Evolutionary conservation across 2,797 vertebrate genomes (phyloP).

Genomic region (Hirundo rustica): DNA sequence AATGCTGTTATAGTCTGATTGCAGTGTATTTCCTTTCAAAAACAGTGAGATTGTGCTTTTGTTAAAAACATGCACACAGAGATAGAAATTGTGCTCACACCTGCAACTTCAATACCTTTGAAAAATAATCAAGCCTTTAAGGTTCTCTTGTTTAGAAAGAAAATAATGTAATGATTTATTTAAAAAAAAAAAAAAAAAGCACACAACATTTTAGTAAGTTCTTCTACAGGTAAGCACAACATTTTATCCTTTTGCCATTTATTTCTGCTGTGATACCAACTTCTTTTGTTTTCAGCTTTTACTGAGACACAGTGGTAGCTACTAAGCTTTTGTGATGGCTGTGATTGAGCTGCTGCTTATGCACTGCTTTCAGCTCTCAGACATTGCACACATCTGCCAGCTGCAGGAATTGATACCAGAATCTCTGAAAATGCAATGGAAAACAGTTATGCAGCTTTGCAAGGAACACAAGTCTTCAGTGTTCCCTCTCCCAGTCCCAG

Average conservation of each 20-base stretch:
- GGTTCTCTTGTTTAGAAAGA: constrained; percentile 28
- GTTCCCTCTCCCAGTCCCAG: not conserved
- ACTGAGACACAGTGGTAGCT: not conserved
- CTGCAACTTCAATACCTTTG: constrained; percentile 36
- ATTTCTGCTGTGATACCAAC: constrained; percentile 1
- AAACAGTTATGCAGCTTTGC: not conserved
- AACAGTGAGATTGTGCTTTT: not conserved
- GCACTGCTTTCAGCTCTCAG: not conserved
- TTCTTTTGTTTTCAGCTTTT: constrained; percentile 24
- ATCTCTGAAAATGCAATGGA: not conserved
- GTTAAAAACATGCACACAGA: not conserved
- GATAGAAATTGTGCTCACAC: constrained; percentile 5
- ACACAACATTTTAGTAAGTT: not conserved
- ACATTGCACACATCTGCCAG: not conserved
- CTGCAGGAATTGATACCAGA: not conserved
- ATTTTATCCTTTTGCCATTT: not conserved
- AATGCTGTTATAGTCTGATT: not conserved
- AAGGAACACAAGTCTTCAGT: not conserved
- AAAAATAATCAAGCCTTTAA: constrained; percentile 35
- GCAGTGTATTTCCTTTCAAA: not conserved
- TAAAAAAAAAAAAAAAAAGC: not conserved
- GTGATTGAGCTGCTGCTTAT: constrained; percentile 1
- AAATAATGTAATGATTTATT: not conserved
- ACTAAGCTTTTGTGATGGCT: not conserved
- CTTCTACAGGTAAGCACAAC: constrained; percentile 7